Conservation (phyloP, 2,797 vertebrate genomes). For the Setipinna tenuifilis region DNA sequence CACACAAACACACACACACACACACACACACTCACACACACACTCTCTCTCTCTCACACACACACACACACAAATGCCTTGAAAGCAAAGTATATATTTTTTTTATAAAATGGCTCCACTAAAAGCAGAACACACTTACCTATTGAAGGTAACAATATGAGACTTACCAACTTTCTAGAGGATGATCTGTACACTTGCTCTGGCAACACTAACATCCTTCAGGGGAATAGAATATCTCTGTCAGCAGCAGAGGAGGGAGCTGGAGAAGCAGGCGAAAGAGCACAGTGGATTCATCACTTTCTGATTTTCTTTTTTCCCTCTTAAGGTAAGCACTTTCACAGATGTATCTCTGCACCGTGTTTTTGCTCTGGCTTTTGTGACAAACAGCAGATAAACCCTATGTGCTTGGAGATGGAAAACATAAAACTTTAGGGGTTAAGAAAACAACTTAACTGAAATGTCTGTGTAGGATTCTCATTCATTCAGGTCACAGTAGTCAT, state of each 20-base stretch:
- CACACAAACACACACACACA: background rate
- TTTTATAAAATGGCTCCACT: background rate
- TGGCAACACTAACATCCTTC: background rate
- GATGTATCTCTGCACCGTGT: conserved; percentile 1
- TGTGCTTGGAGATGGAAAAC: background rate
- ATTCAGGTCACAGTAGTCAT: too few relatives aligned
- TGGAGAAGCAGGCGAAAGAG: background rate
- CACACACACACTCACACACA: too few relatives aligned
- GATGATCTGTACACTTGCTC: background rate
- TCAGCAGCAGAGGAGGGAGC: conserved; percentile 38
- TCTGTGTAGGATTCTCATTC: too few relatives aligned
- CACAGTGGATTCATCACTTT: conserved; percentile 57
- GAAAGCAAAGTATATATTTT: background rate
- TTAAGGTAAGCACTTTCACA: conserved; percentile 52
- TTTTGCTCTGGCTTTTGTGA: conserved; percentile 16
- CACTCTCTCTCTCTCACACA: too few relatives aligned
- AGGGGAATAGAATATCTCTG: conserved; percentile 13
- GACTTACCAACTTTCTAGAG: background rate
- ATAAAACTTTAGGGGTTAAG: background rate
- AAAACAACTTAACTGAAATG: background rate
- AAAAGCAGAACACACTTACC: background rate
- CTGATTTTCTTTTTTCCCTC: conserved; percentile 41
- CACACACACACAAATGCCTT: too few relatives aligned
- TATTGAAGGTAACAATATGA: background rate
- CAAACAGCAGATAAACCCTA: background rate